Conservation (phyloP, 2,888 invertebrate species). For the Lagria hirta region DNA sequence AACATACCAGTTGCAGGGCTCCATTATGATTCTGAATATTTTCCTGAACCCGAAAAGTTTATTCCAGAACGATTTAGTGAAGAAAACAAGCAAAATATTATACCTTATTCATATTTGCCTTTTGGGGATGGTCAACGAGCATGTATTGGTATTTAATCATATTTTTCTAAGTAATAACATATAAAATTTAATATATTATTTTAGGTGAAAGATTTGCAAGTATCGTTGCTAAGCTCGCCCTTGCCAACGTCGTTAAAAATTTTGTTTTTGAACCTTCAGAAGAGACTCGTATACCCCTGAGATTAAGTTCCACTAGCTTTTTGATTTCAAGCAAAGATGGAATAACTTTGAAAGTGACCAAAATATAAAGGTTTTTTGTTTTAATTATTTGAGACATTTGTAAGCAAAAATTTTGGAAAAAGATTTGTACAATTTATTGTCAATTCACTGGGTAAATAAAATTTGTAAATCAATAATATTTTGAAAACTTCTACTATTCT, state of each 20-base stretch:
- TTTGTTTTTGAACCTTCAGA: slow-evolving; percentile 9
- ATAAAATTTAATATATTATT: too few species aligned
- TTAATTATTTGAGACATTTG: too few species aligned
- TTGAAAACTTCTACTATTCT: too few species aligned
- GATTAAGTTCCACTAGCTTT: too few species aligned
- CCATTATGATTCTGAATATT: slow-evolving; percentile 18
- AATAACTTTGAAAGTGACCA: too few species aligned
- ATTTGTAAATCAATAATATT: too few species aligned
- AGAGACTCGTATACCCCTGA: slow-evolving; percentile 1
- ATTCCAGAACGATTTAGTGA: slow-evolving; percentile 18
- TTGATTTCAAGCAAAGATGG: too few species aligned
- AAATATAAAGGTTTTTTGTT: too few species aligned
- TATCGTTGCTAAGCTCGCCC: slow-evolving; percentile 7
- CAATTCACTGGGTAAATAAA: too few species aligned
- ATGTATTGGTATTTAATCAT: slow-evolving; percentile 18
- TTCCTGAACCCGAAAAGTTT: slow-evolving; percentile 14
- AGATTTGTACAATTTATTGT: too few species aligned
- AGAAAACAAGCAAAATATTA: slow-evolving; percentile 13
- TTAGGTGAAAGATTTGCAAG: slow-evolving; percentile 13
- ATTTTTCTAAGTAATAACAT: too few species aligned
- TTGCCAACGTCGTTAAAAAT: slow-evolving; percentile 11
- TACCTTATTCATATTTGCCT: slow-evolving; percentile 15
- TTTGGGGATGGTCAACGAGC: slow-evolving; percentile 18
- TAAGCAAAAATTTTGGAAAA: too few species aligned
- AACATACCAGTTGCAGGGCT: slow-evolving; percentile 10